Evolutionary conservation across 2,113 vertebrate species (phyloP).

Genomic region (Phalacrocorax pelagicus): DNA sequence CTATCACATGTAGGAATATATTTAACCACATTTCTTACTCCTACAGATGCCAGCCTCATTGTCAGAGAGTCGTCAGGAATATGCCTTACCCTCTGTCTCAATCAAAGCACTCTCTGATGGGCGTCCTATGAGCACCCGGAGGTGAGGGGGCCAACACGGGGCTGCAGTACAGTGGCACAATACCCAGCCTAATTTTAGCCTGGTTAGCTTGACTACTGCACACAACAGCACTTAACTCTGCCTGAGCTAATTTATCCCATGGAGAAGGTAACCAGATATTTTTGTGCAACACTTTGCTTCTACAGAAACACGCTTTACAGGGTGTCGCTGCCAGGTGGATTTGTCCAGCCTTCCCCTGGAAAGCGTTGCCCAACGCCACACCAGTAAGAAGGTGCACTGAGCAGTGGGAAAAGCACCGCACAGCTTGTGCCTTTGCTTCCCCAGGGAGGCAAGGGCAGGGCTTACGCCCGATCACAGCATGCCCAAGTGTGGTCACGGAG

Average conservation of each 20-base stretch:
- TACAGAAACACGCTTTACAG: background rate
- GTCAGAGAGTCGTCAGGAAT: background rate
- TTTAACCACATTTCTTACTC: background rate
- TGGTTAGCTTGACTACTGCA: background rate
- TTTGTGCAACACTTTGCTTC: background rate
- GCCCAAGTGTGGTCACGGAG: background rate
- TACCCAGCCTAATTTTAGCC: background rate
- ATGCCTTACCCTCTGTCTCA: background rate
- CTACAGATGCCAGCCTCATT: background rate
- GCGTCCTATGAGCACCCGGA: background rate
- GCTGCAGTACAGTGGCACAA: background rate
- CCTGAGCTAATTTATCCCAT: background rate
- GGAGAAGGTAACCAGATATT: background rate
- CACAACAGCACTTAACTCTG: background rate
- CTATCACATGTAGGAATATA: constrained; percentile 44
- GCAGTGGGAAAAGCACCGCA: background rate
- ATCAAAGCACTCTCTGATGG: background rate
- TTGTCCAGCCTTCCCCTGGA: background rate
- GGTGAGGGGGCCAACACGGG: background rate
- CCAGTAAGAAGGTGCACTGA: background rate
- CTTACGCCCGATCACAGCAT: accelerated
- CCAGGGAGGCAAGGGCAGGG: background rate
- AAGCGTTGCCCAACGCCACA: accelerated
- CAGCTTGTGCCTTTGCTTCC: background rate
- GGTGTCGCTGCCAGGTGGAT: background rate